A percentile compares a stretch with the other conserved stretches of the same genome.
phyloP scores from a whole-genome alignment of 2,888 invertebrate genomes.

The Perithous albicinctus region DNA sequence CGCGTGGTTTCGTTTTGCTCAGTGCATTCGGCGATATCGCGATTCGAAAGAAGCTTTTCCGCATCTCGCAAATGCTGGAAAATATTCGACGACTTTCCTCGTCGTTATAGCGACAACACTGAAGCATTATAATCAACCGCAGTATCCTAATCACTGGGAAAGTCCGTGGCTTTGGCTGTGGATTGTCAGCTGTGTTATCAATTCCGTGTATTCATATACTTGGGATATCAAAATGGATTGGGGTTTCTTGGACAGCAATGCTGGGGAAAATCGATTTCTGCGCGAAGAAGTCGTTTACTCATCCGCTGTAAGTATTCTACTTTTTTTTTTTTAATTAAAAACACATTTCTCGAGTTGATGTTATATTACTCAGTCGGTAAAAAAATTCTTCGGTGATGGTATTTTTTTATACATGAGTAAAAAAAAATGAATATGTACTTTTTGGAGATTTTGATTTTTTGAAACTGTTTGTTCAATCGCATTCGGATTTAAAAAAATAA shows the following conservation, averaged over 20 bases:
- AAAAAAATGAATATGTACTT: too few relatives aligned
- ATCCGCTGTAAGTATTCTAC: constrained; percentile 89
- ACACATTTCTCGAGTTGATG: too few relatives aligned
- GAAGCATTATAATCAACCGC: constrained; percentile 88
- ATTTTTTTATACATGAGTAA: too few relatives aligned
- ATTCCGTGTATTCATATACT: constrained; percentile 97
- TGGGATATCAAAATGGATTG: constrained; percentile 99
- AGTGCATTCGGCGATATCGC: constrained; percentile 97
- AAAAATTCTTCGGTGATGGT: too few relatives aligned
- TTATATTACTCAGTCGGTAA: too few relatives aligned
- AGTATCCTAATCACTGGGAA: constrained; percentile 86
- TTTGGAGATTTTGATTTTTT: too few relatives aligned
- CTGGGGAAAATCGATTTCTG: constrained; percentile 95
- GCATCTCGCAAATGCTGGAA: constrained; percentile 98
- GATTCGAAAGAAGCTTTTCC: constrained; percentile 98
- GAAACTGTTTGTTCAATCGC: too few relatives aligned
- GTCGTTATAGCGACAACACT: constrained; percentile 95
- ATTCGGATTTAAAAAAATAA: too few relatives aligned
- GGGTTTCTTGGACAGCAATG: constrained; percentile 96
- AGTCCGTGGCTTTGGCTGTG: constrained; percentile 96
- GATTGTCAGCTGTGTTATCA: constrained; percentile 93
- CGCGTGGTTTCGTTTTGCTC: constrained; percentile 99
- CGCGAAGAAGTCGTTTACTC: constrained; percentile 98
- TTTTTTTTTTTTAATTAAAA: background rate
- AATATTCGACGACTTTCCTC: constrained; percentile 98